Base-by-base conservation (phyloP, 2,888 invertebrate genomes). In the Atrina japonica region DNA sequence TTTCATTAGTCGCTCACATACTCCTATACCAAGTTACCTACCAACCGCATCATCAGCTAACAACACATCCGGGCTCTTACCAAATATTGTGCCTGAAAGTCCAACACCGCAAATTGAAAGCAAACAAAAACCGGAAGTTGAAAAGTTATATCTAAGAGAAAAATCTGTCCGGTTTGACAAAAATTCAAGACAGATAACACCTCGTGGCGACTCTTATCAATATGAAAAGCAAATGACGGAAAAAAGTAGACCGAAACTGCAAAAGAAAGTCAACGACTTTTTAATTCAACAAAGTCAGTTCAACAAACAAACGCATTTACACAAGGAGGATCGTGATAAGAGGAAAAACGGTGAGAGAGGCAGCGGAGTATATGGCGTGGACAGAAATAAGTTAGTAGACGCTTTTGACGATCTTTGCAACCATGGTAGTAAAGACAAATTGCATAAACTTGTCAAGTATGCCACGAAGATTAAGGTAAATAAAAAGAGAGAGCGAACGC, bases 361-460 rank as follows among this genome's bases (percentile, higher is more conserved):
- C 3, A 45, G 29, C 1, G 66, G 58, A 35, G 14, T 25, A 3
- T 50, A 49, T 16, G n/a, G 18, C 1, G 25, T 50, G 16, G 52
- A 80, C 49, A 72, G 79, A 52, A 43, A 60, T 18, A 75, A 74
- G 47, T 52, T 85, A 11, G 77, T 83, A 52, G 68, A 47, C 23
- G 83, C 83, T 14, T 86, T 86, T 69, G 80, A 86, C 56, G 75
- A 78, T 16, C 81, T 84, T 56, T 80, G 81, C 66, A 52, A 64
- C 18, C 72, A 75, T n/a, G 63, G 68, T 21, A 58, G 73, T 0
- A 52, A 66, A 7, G 82, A 82, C 21, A 75, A 78, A n/a, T 69
- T 81, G 11, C 73, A 78, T 9, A 78, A 78, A 50, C 74, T 83
- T 50, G 79, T 82, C 30, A 77, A 78, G 43, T 76, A 81, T 59